Evolutionary conservation across 2,797 vertebrate species (phyloP).

Genomic region (Amblyopsis hoosieri): DNA sequence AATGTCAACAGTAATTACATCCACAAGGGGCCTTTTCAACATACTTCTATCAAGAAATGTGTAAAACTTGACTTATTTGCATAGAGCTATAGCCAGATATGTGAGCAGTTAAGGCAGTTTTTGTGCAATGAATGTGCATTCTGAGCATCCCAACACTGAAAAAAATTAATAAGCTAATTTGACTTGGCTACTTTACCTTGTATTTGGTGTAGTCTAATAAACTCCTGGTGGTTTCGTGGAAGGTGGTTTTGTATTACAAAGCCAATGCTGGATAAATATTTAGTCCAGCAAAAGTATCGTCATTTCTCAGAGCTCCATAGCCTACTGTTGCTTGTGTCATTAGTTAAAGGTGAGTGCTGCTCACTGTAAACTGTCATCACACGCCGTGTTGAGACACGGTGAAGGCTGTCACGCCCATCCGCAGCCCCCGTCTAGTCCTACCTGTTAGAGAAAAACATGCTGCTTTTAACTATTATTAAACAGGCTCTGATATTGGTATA

Average conservation of each 20-base stretch:
- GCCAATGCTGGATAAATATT: neutral
- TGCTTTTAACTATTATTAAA: conserved; percentile 17
- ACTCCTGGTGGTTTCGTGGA: neutral
- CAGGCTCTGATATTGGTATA: too few species aligned
- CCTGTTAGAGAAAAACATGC: conserved; percentile 25
- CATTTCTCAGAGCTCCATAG: conserved; percentile 5
- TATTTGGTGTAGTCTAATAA: neutral
- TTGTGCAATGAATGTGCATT: too few species aligned
- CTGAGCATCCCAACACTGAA: too few species aligned
- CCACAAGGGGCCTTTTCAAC: too few species aligned
- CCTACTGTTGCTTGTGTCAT: conserved; percentile 40
- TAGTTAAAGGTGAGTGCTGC: conserved; percentile 55
- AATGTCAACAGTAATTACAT: neutral
- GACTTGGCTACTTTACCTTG: conserved; percentile 48
- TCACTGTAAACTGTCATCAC: conserved; percentile 41
- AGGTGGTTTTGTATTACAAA: neutral
- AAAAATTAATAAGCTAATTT: neutral
- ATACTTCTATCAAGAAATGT: too few species aligned
- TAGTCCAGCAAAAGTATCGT: neutral
- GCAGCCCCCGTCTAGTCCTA: conserved; percentile 49
- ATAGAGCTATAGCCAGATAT: too few species aligned
- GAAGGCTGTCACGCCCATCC: conserved; percentile 38
- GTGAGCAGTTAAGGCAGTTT: too few species aligned
- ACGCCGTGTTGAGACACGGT: conserved; percentile 67
- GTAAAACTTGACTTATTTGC: too few species aligned